Evolutionary conservation across 2,888 invertebrate species (phyloP), one percentile per base, ranked within the genome.

Genomic region (Theretra japonica): DNA sequence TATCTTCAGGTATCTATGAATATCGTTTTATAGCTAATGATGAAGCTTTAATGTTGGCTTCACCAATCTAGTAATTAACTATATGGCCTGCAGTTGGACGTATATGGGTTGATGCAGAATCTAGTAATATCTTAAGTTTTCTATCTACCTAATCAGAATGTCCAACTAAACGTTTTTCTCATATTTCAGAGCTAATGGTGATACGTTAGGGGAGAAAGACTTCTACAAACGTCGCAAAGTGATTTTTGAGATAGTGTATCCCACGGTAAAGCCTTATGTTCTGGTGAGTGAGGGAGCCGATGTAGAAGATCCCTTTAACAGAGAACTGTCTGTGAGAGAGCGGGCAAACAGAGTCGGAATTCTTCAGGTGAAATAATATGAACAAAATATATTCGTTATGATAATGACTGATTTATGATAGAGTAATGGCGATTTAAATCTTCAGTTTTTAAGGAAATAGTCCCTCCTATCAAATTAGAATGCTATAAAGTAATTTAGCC

Each of bases 301-400:
- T 5, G 82, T 94, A 0, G 88, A 83, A 0, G 96, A 96, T 82
- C 95, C 95, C 0, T 95, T 98, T 68, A 95, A 96, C 69, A 89
- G 95, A 68, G 97, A 97, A 79, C 89, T 98, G 74, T 96, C 97
- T 5, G 84, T 95, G 1, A 95, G 98, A 30, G 98, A 98, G 87
- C 92, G 96, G 69, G 95, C 96, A 0, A 98, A 98, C 84, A 94
- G 97, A 81, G 95, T 96, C 75, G 97, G 97, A 41, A 95, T 96
- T 75, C 86, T 98, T 77, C 96, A 97, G 86, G 96, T 96, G n/a
- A 5, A n/a, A 30, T 25, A 57, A 5, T 19, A 2, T 25, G 19
- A 17, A 69, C 5, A n/a, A 74, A 85, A 53, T 19, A 53, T 53
- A 5, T 4, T 1, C 19, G 50, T 17, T 19, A 1, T 53, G 19